Conservation (phyloP, 2,888 invertebrate species). For the Oxyteleia sp. region DNA sequence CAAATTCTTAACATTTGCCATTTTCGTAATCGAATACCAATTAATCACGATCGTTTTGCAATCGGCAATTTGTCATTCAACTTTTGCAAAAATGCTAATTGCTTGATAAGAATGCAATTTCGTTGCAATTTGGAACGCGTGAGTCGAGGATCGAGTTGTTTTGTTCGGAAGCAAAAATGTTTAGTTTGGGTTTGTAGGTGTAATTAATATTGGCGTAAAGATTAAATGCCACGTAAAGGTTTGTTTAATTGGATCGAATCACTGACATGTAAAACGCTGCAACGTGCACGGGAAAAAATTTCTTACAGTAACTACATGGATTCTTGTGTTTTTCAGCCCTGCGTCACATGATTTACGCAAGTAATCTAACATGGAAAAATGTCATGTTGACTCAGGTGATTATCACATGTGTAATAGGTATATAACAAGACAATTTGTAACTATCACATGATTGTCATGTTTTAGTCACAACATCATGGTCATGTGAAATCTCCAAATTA, state of each 20-base stretch:
- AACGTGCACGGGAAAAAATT: no score
- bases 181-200: background rate
- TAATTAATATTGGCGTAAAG: background rate
- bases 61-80: conserved; percentile 4
- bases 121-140: background rate
- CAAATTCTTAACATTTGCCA: conserved; percentile 56
- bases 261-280: background rate
- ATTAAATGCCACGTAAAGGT: background rate
- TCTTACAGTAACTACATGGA: no score
- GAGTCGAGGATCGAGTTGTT: background rate
- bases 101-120: conserved; percentile 1
- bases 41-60: conserved; percentile 28
- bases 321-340: no score
- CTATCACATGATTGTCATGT: no score
- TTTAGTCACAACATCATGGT: no score
- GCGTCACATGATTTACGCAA: no score
- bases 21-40: conserved; percentile 37
- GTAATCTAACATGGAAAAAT: no score
- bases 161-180: background rate
- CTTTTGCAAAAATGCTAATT: background rate
- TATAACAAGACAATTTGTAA: no score
- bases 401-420: no score
- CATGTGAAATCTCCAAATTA: no score
- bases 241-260: background rate
- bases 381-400: no score